Percentiles rank a stretch among this genome's conserved stretches.
phyloP scores from a whole-genome alignment of 2,113 vertebrate genomes.

The Theristicus caerulescens region DNA sequence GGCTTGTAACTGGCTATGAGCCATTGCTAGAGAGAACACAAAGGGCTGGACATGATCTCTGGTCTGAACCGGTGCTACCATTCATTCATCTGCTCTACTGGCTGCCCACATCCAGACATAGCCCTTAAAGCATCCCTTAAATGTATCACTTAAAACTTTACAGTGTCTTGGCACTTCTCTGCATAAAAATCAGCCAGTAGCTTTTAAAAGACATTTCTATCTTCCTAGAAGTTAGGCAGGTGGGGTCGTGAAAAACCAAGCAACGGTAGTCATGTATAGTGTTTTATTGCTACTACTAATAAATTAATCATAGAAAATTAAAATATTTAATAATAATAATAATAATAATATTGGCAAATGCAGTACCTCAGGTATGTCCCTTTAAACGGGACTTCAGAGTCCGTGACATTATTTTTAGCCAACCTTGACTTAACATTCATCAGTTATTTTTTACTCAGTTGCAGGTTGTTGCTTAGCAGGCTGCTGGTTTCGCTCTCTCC shows the following conservation, averaged over 20 bases:
- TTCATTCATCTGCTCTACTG: background rate
- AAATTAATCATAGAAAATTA: background rate
- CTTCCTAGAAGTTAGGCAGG: background rate
- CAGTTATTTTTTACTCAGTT: background rate
- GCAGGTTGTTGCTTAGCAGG: background rate
- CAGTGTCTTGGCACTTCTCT: background rate
- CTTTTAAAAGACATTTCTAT: background rate
- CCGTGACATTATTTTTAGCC: background rate
- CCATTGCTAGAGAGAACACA: background rate
- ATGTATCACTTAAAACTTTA: background rate
- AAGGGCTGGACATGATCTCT: background rate
- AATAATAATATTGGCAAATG: background rate
- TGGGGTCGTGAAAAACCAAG: background rate
- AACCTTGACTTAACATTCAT: background rate
- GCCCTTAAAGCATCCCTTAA: background rate
- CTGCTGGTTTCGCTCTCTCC: background rate
- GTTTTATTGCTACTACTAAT: background rate
- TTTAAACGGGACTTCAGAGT: background rate
- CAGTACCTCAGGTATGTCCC: background rate
- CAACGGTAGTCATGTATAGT: accelerated
- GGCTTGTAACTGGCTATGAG: background rate
- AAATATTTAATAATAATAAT: background rate
- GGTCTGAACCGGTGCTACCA: background rate
- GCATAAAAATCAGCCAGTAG: background rate
- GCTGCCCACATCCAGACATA: background rate